Conservation (phyloP, 2,797 vertebrate species). For the Threskiornis aethiopicus region DNA sequence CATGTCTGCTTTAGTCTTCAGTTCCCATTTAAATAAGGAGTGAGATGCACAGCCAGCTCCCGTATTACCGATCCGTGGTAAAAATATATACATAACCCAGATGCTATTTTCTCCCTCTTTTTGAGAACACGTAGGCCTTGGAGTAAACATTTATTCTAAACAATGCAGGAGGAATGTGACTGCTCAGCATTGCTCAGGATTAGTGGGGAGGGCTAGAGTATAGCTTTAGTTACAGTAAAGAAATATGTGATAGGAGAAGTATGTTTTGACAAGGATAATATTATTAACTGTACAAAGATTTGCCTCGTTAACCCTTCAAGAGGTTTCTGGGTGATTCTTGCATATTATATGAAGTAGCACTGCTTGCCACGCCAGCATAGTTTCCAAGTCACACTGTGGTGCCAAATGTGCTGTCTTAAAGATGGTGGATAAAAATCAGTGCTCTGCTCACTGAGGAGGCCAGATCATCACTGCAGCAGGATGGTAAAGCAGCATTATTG, state of each 20-base stretch:
- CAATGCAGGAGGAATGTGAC: slow-evolving; percentile 38
- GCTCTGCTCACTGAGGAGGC: neutral
- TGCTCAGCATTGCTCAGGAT: slow-evolving; percentile 23
- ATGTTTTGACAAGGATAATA: slow-evolving; percentile 8
- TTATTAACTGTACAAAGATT: neutral
- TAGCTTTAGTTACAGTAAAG: neutral
- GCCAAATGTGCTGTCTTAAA: neutral
- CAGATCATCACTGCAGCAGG: neutral
- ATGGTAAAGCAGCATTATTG: neutral
- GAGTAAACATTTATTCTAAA: slow-evolving; percentile 53
- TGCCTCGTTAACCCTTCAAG: neutral
- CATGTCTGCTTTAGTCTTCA: slow-evolving; percentile 28
- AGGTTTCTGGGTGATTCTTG: neutral
- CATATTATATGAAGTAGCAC: neutral
- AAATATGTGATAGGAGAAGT: slow-evolving; percentile 16
- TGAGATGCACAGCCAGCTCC: neutral
- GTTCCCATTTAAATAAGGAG: neutral
- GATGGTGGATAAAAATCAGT: neutral
- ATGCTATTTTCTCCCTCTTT: slow-evolving; percentile 17
- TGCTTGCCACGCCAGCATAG: neutral
- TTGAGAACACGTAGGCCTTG: slow-evolving; percentile 8
- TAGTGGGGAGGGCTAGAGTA: neutral
- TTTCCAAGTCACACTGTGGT: neutral
- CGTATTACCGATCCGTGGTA: slow-evolving; percentile 11
- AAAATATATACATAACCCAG: slow-evolving; percentile 38